Conservation (phyloP, 2,888 invertebrate species). For the Coelopa pilipes region DNA sequence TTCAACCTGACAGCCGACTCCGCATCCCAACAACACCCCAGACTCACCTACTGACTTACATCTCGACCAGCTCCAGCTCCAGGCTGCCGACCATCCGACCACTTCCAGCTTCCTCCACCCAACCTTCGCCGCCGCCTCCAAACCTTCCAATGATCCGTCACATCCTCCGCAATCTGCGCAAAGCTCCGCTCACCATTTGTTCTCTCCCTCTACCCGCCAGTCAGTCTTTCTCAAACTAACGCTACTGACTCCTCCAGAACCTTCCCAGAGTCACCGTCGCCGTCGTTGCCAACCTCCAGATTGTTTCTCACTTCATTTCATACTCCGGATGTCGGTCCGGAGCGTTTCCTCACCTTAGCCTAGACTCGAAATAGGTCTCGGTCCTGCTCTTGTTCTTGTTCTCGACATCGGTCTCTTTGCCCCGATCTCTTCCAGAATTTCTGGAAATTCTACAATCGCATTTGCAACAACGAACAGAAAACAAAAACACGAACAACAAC, state of each 20-base stretch:
- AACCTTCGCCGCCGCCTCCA: no score
- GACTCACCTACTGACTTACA: conserved; percentile 24
- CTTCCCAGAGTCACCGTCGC: no score
- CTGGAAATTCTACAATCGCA: neutral
- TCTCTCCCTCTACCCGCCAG: neutral
- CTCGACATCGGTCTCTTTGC: neutral
- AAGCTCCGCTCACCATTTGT: neutral
- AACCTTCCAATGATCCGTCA: no score
- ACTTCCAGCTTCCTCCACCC: no score
- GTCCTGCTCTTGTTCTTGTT: neutral
- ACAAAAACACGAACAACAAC: neutral
- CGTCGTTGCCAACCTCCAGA: no score
- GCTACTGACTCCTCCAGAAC: no score
- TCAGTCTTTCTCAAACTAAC: neutral
- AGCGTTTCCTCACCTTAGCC: neutral
- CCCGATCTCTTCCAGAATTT: no score
- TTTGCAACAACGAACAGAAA: neutral
- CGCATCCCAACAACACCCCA: conserved; percentile 27
- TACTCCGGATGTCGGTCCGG: no score
- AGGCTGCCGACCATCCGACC: no score
- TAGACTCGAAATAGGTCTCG: neutral
- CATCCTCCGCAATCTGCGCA: no score
- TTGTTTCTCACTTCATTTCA: no score
- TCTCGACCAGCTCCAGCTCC: neutral
- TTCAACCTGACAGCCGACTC: conserved; percentile 35